Conservation (phyloP, 2,113 vertebrate genomes). For the Cervus canadensis region DNA sequence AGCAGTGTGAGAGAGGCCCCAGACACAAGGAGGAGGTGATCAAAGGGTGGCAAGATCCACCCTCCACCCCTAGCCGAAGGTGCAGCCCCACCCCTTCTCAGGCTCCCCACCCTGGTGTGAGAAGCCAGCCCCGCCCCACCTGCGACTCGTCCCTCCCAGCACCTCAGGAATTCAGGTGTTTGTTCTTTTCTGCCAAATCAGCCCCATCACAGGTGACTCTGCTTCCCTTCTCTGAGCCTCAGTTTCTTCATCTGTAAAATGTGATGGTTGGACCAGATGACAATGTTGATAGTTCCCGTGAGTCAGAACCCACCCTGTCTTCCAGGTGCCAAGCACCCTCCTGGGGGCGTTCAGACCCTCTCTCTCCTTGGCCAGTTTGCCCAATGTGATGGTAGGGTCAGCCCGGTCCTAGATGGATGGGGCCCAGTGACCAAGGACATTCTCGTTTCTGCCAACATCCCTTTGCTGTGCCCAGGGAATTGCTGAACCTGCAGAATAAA, state of each 20-base stretch:
- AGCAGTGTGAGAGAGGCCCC: neutral
- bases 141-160: neutral
- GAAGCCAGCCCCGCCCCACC: neutral
- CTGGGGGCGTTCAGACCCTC: neutral
- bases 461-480: neutral
- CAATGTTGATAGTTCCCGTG: neutral
- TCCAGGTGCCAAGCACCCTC: neutral
- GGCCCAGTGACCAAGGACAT: neutral
- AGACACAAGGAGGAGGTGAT: neutral
- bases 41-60: neutral
- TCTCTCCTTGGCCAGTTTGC: neutral
- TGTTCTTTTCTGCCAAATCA: neutral
- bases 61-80: neutral
- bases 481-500: neutral
- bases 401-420: neutral
- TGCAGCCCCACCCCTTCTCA: neutral
- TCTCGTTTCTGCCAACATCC: neutral
- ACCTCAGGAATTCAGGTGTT: neutral
- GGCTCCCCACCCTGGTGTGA: neutral
- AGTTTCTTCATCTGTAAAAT: conserved; percentile 38
- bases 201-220: neutral
- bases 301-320: neutral
- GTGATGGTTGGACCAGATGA: conserved; percentile 19
- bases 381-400: neutral
- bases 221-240: neutral